Evolutionary conservation across 2,888 invertebrate species (phyloP).

Genomic region (Bugulina stolonifera): DNA sequence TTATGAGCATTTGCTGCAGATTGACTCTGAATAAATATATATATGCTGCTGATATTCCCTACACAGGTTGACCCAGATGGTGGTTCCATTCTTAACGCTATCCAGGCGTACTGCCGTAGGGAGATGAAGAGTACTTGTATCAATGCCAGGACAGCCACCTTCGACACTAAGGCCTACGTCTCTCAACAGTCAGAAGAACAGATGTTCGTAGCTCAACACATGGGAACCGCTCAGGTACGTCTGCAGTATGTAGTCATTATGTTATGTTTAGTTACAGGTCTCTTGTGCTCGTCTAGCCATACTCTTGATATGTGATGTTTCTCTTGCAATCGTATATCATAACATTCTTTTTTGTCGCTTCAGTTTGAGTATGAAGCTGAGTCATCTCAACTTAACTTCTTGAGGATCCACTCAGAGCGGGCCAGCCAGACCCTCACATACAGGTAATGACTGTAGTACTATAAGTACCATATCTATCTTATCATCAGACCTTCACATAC

Average conservation of each 20-base stretch:
- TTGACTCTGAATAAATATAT: too few relatives aligned
- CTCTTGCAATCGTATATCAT: neutral
- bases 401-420: constrained; percentile 21
- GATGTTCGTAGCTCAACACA: neutral
- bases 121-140: constrained; percentile 27
- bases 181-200: neutral
- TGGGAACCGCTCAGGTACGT: neutral
- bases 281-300: too few relatives aligned
- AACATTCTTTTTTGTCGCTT: constrained; percentile 20
- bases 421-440: constrained; percentile 26
- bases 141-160: constrained; percentile 17
- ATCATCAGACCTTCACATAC: too few relatives aligned
- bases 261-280: too few relatives aligned
- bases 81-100: constrained; percentile 27
- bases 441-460: too few relatives aligned
- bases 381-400: constrained; percentile 20
- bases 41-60: too few relatives aligned
- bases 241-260: too few relatives aligned
- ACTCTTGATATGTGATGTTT: too few relatives aligned
- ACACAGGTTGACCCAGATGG: constrained; percentile 29
- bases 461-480: too few relatives aligned
- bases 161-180: constrained; percentile 8
- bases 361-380: constrained; percentile 28
- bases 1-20: too few relatives aligned
- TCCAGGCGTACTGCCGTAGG: constrained; percentile 26